These are phyloP conservation scores for Abrostola tripartita DNA, from an alignment of 2,888 invertebrate species.

Conservation along the genomic window DNA sequence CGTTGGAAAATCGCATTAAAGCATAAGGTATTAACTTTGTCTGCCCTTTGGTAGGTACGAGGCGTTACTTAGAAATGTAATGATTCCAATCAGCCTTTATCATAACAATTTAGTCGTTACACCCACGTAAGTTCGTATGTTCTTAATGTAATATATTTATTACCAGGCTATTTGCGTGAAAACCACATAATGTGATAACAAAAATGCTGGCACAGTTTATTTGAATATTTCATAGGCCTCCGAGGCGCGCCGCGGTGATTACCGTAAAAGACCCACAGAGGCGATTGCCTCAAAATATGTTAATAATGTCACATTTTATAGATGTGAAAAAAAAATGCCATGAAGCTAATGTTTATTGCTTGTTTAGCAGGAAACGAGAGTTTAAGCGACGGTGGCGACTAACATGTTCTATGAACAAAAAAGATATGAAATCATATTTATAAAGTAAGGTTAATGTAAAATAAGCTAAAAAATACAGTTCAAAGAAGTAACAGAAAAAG, in stretches of 20 bases:
- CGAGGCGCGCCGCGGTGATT: conserved; percentile 34
- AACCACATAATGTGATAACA: conserved; percentile 69
- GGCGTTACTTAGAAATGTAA: neutral
- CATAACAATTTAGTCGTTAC: conserved; percentile 7
- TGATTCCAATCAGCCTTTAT: conserved; percentile 14
- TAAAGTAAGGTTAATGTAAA: neutral
- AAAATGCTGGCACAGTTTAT: conserved; percentile 65
- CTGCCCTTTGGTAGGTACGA: neutral
- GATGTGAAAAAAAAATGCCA: conserved; percentile 21
- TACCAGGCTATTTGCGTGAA: conserved; percentile 53
- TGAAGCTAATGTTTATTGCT: conserved; percentile 14
- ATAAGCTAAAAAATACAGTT: neutral
- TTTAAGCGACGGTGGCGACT: conserved; percentile 5
- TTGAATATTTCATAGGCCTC: conserved; percentile 73
- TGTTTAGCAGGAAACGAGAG: neutral
- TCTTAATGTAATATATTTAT: conserved; percentile 20
- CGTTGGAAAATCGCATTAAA: neutral
- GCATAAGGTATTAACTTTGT: neutral
- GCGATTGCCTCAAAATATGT: conserved; percentile 28
- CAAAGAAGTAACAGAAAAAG: neutral
- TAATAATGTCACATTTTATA: conserved; percentile 27
- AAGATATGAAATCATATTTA: conserved; percentile 7
- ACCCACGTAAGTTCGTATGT: conserved; percentile 2
- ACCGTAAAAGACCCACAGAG: conserved; percentile 17
- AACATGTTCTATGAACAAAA: conserved; percentile 4